These are phyloP conservation scores for Trematocara marginatum DNA, from an alignment of 2,113 vertebrate genomes.

Conservation along the genomic window DNA sequence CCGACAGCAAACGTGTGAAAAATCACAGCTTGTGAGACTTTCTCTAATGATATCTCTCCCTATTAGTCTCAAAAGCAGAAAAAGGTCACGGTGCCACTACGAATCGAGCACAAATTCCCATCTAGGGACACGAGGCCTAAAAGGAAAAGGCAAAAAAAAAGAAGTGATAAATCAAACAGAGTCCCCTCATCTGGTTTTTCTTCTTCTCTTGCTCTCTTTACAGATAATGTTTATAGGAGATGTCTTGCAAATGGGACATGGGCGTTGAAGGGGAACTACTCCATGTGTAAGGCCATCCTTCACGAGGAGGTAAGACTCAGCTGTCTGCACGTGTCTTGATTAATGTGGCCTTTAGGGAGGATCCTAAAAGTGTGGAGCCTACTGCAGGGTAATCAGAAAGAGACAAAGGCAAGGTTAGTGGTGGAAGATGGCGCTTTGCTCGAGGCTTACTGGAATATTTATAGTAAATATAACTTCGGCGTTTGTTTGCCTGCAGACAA, in stretches of 20 bases:
- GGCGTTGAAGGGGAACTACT: conserved; percentile 69
- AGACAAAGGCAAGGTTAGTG: neutral
- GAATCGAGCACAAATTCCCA: neutral
- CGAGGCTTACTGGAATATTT: neutral
- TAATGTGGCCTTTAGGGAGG: neutral
- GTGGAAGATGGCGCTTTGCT: neutral
- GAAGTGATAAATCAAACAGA: neutral
- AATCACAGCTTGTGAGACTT: conserved; percentile 12
- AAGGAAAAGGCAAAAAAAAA: neutral
- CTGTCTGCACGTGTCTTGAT: neutral
- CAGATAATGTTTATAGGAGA: conserved; percentile 64
- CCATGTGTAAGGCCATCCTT: conserved; percentile 68
- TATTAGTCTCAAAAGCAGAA: conserved; percentile 37
- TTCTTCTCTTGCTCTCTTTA: neutral
- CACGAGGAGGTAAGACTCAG: conserved; percentile 52
- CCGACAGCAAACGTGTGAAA: conserved; percentile 41
- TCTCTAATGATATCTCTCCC: conserved; percentile 39
- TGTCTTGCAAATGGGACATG: conserved; percentile 60
- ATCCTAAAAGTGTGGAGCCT: neutral
- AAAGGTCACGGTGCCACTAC: conserved; percentile 26
- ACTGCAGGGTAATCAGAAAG: neutral
- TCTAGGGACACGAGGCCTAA: neutral
- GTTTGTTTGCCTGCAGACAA: neutral
- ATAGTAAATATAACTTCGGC: conserved; percentile 14
- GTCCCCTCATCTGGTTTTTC: neutral